These are phyloP conservation scores for Phrixothrix hirtus DNA, from an alignment of 2,888 invertebrate species.

Conservation along the genomic window DNA sequence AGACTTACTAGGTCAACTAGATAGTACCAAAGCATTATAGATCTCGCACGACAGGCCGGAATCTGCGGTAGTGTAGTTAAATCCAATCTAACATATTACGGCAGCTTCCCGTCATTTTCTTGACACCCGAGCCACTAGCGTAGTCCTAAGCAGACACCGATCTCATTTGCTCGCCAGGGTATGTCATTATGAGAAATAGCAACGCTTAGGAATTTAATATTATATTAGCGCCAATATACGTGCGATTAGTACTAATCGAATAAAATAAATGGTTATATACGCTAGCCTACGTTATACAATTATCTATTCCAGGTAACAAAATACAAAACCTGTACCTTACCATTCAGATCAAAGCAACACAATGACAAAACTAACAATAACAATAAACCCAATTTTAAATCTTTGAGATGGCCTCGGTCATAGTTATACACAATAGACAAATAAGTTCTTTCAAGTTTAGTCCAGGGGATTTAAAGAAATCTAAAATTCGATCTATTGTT, in stretches of 20 bases:
- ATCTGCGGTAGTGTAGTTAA: slow-evolving; percentile 38
- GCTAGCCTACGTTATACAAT: slow-evolving; percentile 27
- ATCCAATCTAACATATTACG: slow-evolving; percentile 41
- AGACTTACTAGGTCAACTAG: slow-evolving; percentile 30
- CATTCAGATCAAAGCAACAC: slow-evolving; percentile 19
- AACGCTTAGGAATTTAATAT: slow-evolving; percentile 33
- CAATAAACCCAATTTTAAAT: slow-evolving; percentile 38
- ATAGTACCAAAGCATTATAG: slow-evolving; percentile 39
- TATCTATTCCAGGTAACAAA: slow-evolving; percentile 25
- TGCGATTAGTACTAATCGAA: no score
- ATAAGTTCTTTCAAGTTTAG: slow-evolving; percentile 25
- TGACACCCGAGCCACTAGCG: slow-evolving; percentile 37
- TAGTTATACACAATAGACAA: slow-evolving; percentile 34
- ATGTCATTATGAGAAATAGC: slow-evolving; percentile 34
- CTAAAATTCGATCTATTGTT: slow-evolving; percentile 18
- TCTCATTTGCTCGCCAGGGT: slow-evolving; percentile 32
- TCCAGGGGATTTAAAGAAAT: slow-evolving; percentile 16
- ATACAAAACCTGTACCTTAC: slow-evolving; percentile 10
- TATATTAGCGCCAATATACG: slow-evolving; percentile 31
- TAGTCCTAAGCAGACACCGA: slow-evolving; percentile 26
- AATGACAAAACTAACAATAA: slow-evolving; percentile 31
- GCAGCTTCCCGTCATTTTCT: slow-evolving; percentile 38
- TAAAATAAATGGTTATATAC: no score
- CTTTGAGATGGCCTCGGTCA: slow-evolving; percentile 38
- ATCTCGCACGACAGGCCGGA: slow-evolving; percentile 33